A percentile compares a stretch with the other conserved stretches of the same genome.
Evolutionary conservation across 2,797 vertebrate species (phyloP).

Genomic region (Anableps anableps): DNA sequence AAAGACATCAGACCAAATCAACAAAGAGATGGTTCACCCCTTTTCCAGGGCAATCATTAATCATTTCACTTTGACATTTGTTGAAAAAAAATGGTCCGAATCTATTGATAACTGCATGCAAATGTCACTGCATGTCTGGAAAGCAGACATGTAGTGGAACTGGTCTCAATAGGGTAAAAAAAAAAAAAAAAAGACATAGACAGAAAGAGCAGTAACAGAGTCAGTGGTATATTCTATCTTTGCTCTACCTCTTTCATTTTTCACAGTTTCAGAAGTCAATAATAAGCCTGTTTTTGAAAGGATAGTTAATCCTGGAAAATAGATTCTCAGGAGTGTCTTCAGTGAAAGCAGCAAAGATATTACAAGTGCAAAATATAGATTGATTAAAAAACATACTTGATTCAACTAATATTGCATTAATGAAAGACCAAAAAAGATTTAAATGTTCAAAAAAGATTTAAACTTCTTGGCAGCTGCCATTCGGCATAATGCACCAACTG

Average conservation of each 20-base stretch:
- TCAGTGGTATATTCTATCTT: not conserved
- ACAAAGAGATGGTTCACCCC: not conserved
- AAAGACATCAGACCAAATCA: too few species aligned
- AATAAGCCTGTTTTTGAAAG: not conserved
- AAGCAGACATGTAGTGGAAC: not conserved
- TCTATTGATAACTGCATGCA: not conserved
- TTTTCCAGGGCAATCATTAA: not conserved
- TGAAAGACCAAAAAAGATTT: conserved; percentile 17
- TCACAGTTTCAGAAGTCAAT: not conserved
- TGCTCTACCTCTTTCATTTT: not conserved
- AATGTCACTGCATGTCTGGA: not conserved
- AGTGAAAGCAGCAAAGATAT: not conserved
- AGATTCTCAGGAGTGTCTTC: not conserved
- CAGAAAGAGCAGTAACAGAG: not conserved
- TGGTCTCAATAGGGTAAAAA: not conserved
- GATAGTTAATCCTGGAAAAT: not conserved
- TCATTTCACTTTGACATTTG: not conserved
- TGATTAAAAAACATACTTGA: not conserved
- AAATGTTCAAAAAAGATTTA: conserved; percentile 14
- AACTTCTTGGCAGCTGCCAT: conserved; percentile 15
- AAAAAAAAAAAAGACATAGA: not conserved
- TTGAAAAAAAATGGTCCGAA: not conserved
- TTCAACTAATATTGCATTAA: not conserved
- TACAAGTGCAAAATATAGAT: not conserved
- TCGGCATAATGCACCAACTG: conserved; percentile 37